Conservation (phyloP, 2,113 vertebrate genomes). For the Ovibos moschatus region DNA sequence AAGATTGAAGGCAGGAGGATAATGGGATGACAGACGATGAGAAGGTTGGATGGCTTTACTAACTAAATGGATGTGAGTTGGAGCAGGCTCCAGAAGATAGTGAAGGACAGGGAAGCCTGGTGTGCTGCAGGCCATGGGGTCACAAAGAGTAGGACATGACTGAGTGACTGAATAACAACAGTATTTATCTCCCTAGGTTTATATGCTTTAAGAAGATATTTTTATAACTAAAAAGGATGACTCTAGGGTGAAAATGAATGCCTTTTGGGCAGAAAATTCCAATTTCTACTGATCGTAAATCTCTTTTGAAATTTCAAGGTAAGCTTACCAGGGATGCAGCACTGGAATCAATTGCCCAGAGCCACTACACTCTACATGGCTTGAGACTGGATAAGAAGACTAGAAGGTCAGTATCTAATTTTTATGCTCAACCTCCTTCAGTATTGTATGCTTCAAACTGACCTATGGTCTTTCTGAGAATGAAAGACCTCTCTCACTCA, state of each 20-base stretch:
- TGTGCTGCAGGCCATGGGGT: background rate
- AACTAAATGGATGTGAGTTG: background rate
- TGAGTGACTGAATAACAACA: background rate
- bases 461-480: background rate
- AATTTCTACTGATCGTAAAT: background rate
- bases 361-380: too few relatives aligned
- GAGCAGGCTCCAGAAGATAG: background rate
- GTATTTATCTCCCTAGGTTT: background rate
- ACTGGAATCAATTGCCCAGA: background rate
- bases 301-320: background rate
- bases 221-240: background rate
- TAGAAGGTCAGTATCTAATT: background rate
- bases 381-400: background rate
- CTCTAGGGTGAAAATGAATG: background rate
- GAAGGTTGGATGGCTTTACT: background rate
- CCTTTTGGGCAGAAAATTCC: background rate
- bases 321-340: background rate
- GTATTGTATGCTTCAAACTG: background rate
- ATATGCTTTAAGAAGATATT: background rate
- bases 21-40: background rate
- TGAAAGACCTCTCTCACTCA: background rate
- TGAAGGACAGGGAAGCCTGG: background rate
- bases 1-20: background rate
- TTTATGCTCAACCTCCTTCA: background rate
- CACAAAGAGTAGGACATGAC: accelerated